Evolutionary conservation across 1,140 invertebrate species (phyloP).

Genomic region (Monochamus saltuarius): DNA sequence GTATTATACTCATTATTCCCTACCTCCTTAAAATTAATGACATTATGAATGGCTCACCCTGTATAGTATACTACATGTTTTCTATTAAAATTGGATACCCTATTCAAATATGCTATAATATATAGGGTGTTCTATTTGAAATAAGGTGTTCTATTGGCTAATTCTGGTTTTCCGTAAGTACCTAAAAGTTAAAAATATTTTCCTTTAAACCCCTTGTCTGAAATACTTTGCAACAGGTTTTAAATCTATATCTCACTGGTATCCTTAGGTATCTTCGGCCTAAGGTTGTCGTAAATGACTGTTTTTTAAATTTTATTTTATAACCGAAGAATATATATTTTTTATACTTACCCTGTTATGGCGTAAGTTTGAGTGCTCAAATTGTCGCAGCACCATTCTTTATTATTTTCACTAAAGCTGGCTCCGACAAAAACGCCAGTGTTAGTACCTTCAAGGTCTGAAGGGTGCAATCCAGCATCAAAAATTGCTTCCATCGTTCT

Average conservation of each 20-base stretch:
- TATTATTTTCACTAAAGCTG: constrained; percentile 76
- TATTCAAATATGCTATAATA: too few relatives aligned
- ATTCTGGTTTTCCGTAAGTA: too few relatives aligned
- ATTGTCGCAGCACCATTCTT: constrained; percentile 69
- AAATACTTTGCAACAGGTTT: not conserved
- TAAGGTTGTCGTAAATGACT: too few relatives aligned
- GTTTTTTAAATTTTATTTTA: not conserved
- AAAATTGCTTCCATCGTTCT: constrained; percentile 84
- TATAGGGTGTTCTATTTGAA: too few relatives aligned
- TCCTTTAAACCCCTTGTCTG: not conserved
- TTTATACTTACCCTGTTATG: constrained; percentile 67
- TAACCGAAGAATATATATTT: not conserved
- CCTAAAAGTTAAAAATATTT: too few relatives aligned
- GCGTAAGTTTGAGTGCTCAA: constrained; percentile 60
- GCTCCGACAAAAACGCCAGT: constrained; percentile 82
- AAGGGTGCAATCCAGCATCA: constrained; percentile 74
- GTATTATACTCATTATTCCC: too few relatives aligned
- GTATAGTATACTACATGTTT: too few relatives aligned
- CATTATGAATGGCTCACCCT: too few relatives aligned
- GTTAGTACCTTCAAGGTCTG: constrained; percentile 65
- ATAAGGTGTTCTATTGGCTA: too few relatives aligned
- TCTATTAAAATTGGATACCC: too few relatives aligned
- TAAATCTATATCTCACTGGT: not conserved
- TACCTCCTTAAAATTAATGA: too few relatives aligned
- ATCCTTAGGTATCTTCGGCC: too few relatives aligned